phyloP scores from a whole-genome alignment of 2,113 vertebrate species.

The Petaurus breviceps region DNA sequence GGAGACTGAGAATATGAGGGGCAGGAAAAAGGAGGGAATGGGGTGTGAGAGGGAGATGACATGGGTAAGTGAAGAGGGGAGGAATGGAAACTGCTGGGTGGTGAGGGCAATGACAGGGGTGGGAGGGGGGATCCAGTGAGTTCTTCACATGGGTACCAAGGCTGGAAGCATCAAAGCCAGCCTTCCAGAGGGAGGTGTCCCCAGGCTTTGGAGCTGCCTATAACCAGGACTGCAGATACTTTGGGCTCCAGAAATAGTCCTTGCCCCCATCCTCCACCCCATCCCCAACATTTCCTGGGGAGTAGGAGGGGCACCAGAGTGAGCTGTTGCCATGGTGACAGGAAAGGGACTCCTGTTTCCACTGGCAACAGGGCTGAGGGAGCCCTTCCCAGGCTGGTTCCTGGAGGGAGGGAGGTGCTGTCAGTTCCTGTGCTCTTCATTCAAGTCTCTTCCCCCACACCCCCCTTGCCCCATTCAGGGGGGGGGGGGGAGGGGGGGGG shows the following conservation, averaged over 20 bases:
- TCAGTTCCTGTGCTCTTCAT: neutral
- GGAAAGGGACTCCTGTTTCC: constrained; percentile 55
- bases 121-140: too few relatives aligned
- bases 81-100: neutral
- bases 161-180: neutral
- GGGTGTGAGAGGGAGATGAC: too few relatives aligned
- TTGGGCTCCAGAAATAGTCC: neutral
- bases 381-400: neutral
- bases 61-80: too few relatives aligned
- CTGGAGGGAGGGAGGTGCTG: neutral
- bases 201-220: neutral
- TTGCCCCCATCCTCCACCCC: neutral
- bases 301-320: neutral
- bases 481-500: too few relatives aligned
- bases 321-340: constrained; percentile 60
- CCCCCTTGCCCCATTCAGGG: too few relatives aligned
- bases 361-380: constrained; percentile 61
- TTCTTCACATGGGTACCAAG: neutral
- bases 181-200: neutral
- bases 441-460: neutral
- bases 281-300: neutral
- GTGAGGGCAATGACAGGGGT: neutral
- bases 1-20: neutral
- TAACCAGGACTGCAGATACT: neutral
- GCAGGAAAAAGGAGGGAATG: neutral